These are phyloP conservation scores for Tiliacea aurago DNA, from an alignment of 2,888 invertebrate genomes.

Conservation along the genomic window DNA sequence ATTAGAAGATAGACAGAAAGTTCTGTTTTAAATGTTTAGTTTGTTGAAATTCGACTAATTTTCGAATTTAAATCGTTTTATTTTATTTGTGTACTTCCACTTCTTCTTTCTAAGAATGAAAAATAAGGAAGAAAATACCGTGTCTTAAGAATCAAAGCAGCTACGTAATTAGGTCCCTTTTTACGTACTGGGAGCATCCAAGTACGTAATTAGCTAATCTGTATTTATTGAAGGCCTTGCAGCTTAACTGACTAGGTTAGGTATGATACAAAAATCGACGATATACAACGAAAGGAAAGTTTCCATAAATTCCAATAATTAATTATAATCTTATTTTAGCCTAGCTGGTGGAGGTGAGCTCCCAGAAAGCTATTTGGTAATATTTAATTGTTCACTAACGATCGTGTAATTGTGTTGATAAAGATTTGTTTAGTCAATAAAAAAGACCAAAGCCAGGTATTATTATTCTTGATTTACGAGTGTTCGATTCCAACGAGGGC, in stretches of 20 bases:
- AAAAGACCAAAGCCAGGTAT: constrained; percentile 79
- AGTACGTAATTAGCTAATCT: not conserved
- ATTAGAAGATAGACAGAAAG: not conserved
- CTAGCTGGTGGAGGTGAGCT: constrained; percentile 61
- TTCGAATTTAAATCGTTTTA: not conserved
- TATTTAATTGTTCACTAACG: constrained; percentile 83
- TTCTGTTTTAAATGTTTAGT: not conserved
- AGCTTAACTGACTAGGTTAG: not conserved
- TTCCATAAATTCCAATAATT: not conserved
- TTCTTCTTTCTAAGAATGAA: too few relatives aligned
- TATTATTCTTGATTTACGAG: constrained; percentile 86
- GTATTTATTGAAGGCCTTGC: not conserved
- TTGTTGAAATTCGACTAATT: not conserved
- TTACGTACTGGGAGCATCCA: not conserved
- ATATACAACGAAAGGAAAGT: not conserved
- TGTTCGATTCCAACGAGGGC: constrained; percentile 80
- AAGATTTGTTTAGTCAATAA: constrained; percentile 86
- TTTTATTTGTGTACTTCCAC: not conserved
- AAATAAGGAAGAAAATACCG: not conserved
- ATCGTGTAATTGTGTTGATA: constrained; percentile 88
- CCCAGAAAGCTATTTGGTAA: constrained; percentile 74
- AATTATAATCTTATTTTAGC: constrained; percentile 23
- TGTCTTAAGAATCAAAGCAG: not conserved
- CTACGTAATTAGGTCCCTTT: not conserved
- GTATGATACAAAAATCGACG: not conserved